These are phyloP conservation scores for Diorhabda elongata DNA, from an alignment of 1,140 invertebrate genomes.

Conservation along the genomic window DNA sequence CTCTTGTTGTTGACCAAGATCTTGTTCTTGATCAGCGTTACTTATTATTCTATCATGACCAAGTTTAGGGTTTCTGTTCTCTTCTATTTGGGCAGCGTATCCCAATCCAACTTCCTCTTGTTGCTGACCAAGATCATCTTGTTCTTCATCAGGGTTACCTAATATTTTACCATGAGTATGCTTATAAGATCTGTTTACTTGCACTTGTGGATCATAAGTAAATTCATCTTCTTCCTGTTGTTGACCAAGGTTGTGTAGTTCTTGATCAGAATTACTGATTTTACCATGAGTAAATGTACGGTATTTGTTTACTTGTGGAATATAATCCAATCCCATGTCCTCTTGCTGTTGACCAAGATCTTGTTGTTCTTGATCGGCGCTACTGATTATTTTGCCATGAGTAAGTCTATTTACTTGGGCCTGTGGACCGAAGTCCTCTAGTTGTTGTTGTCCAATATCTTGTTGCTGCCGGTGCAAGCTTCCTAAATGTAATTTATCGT, in stretches of 20 bases:
- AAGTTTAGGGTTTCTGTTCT: not conserved
- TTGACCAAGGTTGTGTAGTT: conserved; percentile 4
- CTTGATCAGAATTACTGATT: not conserved
- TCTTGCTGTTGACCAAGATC: conserved; percentile 7
- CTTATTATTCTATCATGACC: not conserved
- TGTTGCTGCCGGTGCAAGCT: not conserved
- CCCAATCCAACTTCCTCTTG: conserved; percentile 7
- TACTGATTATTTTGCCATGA: not conserved
- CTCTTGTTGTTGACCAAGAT: not conserved
- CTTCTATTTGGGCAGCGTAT: conserved; percentile 18
- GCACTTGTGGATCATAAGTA: not conserved
- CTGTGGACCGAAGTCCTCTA: not conserved
- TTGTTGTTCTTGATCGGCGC: conserved; percentile 6
- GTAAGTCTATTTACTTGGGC: not conserved
- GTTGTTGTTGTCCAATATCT: conserved; percentile 14
- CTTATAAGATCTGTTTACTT: not conserved
- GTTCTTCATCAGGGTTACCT: not conserved
- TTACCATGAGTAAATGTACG: not conserved
- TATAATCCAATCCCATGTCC: conserved; percentile 1
- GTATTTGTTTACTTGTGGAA: not conserved
- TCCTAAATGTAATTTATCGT: too few relatives aligned
- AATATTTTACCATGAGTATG: not conserved
- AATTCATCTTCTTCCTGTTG: conserved; percentile 12
- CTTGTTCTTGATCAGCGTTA: not conserved
- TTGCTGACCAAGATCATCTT: conserved; percentile 9